These are phyloP conservation scores for Sceloporus undulatus DNA, from an alignment of 2,113 vertebrate genomes.

Conservation along the genomic window DNA sequence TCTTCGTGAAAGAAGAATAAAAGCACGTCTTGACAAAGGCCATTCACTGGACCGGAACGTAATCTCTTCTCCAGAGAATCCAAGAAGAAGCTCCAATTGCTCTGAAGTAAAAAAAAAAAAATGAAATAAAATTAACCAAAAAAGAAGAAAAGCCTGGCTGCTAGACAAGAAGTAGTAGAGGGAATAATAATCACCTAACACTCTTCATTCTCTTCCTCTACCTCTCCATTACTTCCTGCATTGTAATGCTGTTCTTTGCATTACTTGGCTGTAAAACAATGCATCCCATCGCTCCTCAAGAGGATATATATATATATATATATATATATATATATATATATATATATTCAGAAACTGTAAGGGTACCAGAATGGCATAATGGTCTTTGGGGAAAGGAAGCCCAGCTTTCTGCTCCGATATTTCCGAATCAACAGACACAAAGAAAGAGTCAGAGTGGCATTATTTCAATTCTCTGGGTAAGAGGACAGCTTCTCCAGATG, in stretches of 20 bases:
- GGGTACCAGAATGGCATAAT: rapidly evolving
- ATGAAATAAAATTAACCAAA: constrained; percentile 35
- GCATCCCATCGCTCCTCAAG: neutral
- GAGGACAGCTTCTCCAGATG: neutral
- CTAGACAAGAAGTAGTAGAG: constrained; percentile 60
- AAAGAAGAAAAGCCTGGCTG: constrained; percentile 64
- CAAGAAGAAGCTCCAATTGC: constrained; percentile 31
- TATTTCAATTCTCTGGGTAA: neutral
- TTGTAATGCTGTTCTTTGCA: neutral
- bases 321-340: neutral
- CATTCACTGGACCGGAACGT: neutral
- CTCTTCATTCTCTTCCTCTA: neutral
- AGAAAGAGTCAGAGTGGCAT: neutral
- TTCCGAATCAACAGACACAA: neutral
- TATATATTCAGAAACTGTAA: neutral
- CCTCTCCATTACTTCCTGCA: neutral
- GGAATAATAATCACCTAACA: constrained; percentile 36
- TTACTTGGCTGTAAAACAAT: neutral
- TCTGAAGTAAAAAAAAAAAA: constrained; percentile 52
- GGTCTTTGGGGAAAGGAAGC: rapidly evolving
- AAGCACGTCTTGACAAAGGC: constrained; percentile 46
- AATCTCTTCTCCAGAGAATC: constrained; percentile 39
- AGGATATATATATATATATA: neutral
- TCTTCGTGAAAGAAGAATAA: constrained; percentile 48
- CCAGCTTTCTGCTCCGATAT: rapidly evolving